These are phyloP conservation scores for Lysandra coridon DNA, from an alignment of 2,888 invertebrate species.

Conservation along the genomic window DNA sequence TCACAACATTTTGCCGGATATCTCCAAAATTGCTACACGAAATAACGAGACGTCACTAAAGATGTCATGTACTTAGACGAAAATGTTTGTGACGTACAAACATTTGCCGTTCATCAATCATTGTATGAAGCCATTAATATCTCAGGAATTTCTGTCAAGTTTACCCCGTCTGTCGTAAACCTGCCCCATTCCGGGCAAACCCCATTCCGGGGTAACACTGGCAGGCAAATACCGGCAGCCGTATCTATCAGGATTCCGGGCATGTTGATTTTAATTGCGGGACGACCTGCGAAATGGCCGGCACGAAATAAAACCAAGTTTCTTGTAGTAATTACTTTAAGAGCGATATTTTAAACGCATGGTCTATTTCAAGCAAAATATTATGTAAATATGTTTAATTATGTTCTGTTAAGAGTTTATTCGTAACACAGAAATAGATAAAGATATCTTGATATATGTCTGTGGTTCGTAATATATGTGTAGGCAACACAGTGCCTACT, in stretches of 20 bases:
- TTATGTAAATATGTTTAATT: not conserved
- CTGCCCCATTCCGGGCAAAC: not conserved
- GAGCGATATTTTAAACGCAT: not conserved
- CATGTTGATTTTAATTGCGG: conserved; percentile 60
- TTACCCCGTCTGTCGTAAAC: not conserved
- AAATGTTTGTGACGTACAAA: conserved; percentile 10
- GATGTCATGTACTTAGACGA: conserved; percentile 17
- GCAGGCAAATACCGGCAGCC: conserved; percentile 48
- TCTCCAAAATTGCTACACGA: conserved; percentile 39
- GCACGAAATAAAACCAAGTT: not conserved
- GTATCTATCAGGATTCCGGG: conserved; percentile 50
- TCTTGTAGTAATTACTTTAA: not conserved
- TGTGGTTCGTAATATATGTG: not conserved
- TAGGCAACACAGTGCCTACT: not conserved
- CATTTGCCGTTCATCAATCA: conserved; percentile 25
- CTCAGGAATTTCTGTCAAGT: conserved; percentile 27
- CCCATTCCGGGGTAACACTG: not conserved
- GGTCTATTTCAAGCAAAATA: not conserved
- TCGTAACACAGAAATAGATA: too few relatives aligned
- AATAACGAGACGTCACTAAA: not conserved
- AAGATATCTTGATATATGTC: too few relatives aligned
- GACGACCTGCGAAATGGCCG: conserved; percentile 45
- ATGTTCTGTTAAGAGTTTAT: not conserved
- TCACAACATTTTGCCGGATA: not conserved
- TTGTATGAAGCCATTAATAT: conserved; percentile 21